phyloP scores from a whole-genome alignment of 92 coral and sea anemone genomes.

The Palythoa grandis region DNA sequence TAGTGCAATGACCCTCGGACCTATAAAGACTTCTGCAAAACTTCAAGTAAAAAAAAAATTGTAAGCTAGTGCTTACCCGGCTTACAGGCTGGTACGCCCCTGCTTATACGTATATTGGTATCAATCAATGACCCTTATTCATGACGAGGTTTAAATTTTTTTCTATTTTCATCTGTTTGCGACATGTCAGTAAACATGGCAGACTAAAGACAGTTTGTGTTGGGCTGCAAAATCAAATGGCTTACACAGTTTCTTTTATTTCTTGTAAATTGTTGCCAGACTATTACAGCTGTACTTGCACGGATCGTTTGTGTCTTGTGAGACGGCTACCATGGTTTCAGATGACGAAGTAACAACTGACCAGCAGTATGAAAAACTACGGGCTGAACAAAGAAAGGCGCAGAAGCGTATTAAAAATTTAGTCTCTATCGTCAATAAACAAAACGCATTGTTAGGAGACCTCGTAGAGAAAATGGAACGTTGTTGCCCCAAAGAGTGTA shows the following conservation, averaged over 20 bases:
- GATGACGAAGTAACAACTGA: constrained; percentile 5
- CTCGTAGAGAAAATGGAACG: constrained; percentile 3
- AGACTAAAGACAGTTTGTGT: too few relatives aligned
- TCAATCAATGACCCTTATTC: too few relatives aligned
- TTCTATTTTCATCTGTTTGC: too few relatives aligned
- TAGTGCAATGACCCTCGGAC: too few relatives aligned
- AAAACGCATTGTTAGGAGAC: neutral
- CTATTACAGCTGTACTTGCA: neutral
- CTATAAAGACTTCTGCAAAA: too few relatives aligned
- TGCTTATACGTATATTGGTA: too few relatives aligned
- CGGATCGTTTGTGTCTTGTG: neutral
- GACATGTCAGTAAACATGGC: too few relatives aligned
- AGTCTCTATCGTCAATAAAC: neutral
- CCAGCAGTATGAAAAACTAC: constrained; percentile 20
- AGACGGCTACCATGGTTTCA: neutral
- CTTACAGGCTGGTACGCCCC: too few relatives aligned
- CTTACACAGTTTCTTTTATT: neutral
- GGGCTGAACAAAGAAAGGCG: constrained; percentile 1
- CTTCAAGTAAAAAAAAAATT: too few relatives aligned
- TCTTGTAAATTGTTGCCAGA: neutral
- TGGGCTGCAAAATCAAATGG: neutral
- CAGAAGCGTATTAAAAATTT: constrained; percentile 6
- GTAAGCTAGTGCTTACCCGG: too few relatives aligned
- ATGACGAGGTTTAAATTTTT: too few relatives aligned
- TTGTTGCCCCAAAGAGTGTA: neutral